Percentiles rank a stretch among this genome's conserved stretches.
phyloP scores from a whole-genome alignment of 1,140 invertebrate genomes.

The Meloidogyne hapla region DNA sequence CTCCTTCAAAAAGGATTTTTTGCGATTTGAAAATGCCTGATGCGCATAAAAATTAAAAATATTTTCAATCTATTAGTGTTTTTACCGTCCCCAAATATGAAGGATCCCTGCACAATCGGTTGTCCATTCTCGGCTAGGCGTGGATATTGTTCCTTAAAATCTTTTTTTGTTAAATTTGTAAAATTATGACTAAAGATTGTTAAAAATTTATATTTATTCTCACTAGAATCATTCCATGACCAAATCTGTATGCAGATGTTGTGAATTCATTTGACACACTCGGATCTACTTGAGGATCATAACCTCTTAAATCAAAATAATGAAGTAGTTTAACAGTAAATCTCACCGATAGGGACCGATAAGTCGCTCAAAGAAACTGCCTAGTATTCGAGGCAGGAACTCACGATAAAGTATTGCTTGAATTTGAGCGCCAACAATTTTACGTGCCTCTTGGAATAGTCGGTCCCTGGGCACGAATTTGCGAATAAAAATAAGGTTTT shows the following conservation, averaged over 20 bases:
- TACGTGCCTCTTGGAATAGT: constrained; percentile 67
- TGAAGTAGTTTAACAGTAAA: constrained; percentile 68
- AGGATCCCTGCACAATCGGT: constrained; percentile 53
- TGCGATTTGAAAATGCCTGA: constrained; percentile 61
- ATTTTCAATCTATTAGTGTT: not conserved
- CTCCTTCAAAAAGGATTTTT: constrained; percentile 62
- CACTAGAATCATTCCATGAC: constrained; percentile 69
- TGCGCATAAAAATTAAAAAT: no score
- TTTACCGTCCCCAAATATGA: constrained; percentile 57
- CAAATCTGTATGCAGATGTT: constrained; percentile 72
- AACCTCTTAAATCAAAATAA: not conserved
- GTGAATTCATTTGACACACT: constrained; percentile 71
- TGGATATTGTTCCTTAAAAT: constrained; percentile 44
- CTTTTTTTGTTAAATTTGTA: not conserved
- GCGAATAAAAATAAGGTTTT: not conserved
- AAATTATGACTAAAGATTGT: no score
- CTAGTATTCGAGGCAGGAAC: constrained; percentile 58
- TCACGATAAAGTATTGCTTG: constrained; percentile 58
- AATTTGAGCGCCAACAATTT: constrained; percentile 67
- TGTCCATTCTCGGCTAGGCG: constrained; percentile 45
- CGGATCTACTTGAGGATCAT: not conserved
- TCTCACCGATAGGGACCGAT: constrained; percentile 70
- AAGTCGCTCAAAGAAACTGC: constrained; percentile 55
- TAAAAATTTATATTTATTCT: not conserved
- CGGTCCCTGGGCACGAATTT: constrained; percentile 39